phyloP scores from a whole-genome alignment of 2,888 invertebrate species.

The Neocrepidodera transversa region DNA sequence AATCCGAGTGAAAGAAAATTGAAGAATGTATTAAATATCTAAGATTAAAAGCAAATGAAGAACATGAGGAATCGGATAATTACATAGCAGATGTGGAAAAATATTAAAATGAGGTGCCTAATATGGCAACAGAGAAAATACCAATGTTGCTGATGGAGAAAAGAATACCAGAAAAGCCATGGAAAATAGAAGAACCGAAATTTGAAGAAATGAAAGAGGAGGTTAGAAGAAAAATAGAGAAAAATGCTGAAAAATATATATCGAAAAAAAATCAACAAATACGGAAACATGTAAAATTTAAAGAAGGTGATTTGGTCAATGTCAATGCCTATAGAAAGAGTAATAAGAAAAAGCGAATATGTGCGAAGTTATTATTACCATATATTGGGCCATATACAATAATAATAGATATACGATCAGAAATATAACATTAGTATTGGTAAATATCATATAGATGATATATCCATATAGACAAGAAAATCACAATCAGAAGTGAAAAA shows the following conservation, averaged over 20 bases:
- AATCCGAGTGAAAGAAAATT: neutral
- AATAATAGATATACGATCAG: neutral
- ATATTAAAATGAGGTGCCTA: constrained; percentile 17
- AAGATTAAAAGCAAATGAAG: neutral
- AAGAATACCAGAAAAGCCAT: constrained; percentile 17
- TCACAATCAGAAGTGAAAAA: too few species aligned
- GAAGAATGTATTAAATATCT: constrained; percentile 2
- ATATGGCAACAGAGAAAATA: constrained; percentile 5
- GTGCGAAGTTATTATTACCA: constrained; percentile 17
- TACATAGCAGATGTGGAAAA: constrained; percentile 1
- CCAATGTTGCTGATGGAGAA: constrained; percentile 1
- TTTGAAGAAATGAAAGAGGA: constrained; percentile 3
- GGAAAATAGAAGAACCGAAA: neutral
- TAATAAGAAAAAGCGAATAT: neutral
- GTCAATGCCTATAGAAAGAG: constrained; percentile 11
- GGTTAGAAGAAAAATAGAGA: constrained; percentile 4
- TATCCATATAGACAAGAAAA: too few species aligned
- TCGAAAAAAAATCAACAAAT: neutral
- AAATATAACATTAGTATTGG: neutral
- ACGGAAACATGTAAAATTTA: neutral
- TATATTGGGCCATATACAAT: constrained; percentile 22
- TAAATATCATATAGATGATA: neutral
- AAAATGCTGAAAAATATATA: constrained; percentile 6
- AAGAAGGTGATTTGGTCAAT: constrained; percentile 17
- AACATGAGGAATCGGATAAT: constrained; percentile 10